Conservation (phyloP, 92 coral and sea anemone genomes). For the Epizoanthus stellaris region DNA sequence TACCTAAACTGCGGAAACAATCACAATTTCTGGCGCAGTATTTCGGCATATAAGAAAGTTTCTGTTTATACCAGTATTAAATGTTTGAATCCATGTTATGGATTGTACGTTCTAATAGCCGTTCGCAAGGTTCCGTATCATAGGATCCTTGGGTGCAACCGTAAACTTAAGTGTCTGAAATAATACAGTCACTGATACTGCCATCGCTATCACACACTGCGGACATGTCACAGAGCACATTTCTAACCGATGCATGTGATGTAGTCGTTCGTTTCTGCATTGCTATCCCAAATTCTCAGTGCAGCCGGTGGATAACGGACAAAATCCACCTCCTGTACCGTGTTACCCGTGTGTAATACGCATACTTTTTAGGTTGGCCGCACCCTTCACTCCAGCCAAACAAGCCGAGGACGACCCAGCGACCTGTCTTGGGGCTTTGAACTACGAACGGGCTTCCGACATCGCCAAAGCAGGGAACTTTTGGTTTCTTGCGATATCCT, state of each 20-base stretch:
- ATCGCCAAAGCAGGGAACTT: constrained; percentile 84
- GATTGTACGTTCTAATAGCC: too few species aligned
- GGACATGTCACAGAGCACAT: neutral
- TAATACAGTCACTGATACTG: too few species aligned
- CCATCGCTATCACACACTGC: neutral
- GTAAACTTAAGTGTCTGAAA: too few species aligned
- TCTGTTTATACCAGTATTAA: too few species aligned
- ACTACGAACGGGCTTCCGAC: constrained; percentile 88
- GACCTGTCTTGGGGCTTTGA: constrained; percentile 81
- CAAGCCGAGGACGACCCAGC: constrained; percentile 89
- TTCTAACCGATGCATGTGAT: neutral
- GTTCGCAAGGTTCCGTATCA: too few species aligned
- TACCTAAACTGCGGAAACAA: too few species aligned
- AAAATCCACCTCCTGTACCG: constrained; percentile 83
- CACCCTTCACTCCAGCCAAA: constrained; percentile 95
- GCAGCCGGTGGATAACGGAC: constrained; percentile 51
- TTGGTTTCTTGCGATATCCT: constrained; percentile 74
- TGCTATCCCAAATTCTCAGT: neutral
- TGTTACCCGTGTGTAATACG: constrained; percentile 87
- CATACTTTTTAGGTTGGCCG: constrained; percentile 79
- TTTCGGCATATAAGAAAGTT: too few species aligned
- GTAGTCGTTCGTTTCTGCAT: neutral
- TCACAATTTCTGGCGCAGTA: too few species aligned
- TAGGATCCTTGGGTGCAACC: too few species aligned
- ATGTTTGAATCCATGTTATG: too few species aligned